Percentiles rank a stretch among this genome's conserved stretches.
Evolutionary conservation across 2,797 vertebrate species (phyloP).

Genomic region (Anniella stebbinsi): DNA sequence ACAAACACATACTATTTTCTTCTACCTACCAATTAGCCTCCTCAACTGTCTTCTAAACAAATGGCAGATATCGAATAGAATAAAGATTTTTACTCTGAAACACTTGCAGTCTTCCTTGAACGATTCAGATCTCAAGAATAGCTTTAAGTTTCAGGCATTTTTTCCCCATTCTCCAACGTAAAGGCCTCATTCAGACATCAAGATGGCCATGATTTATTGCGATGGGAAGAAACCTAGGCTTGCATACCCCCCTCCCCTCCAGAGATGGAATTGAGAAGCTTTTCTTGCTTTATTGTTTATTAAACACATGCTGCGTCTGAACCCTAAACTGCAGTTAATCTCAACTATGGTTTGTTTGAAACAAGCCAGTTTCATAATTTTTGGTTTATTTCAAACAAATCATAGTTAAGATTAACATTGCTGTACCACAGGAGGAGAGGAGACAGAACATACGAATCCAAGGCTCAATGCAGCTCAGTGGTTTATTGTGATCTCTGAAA

Average conservation of each 20-base stretch:
- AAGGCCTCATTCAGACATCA: not conserved
- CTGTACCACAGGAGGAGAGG: not conserved
- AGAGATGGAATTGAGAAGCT: not conserved
- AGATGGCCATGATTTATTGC: not conserved
- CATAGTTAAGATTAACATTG: not conserved
- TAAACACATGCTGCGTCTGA: not conserved
- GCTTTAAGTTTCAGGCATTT: not conserved
- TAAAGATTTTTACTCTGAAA: not conserved
- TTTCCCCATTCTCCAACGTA: not conserved
- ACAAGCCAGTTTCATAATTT: not conserved
- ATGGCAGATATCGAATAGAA: too few relatives aligned
- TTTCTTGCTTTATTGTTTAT: not conserved
- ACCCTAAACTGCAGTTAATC: not conserved
- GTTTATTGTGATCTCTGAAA: not conserved
- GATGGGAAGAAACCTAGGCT: not conserved
- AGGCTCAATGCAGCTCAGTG: not conserved
- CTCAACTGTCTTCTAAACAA: too few relatives aligned
- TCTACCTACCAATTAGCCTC: too few relatives aligned
- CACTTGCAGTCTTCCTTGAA: not conserved
- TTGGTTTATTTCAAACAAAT: not conserved
- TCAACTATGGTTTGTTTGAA: not conserved
- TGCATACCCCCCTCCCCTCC: not conserved
- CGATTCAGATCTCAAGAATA: not conserved
- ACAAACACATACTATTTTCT: too few relatives aligned
- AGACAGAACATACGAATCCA: not conserved